Evolutionary conservation across 2,113 vertebrate species (phyloP), one percentile per base, ranked within the genome.

Genomic region (Coturnix japonica): DNA sequence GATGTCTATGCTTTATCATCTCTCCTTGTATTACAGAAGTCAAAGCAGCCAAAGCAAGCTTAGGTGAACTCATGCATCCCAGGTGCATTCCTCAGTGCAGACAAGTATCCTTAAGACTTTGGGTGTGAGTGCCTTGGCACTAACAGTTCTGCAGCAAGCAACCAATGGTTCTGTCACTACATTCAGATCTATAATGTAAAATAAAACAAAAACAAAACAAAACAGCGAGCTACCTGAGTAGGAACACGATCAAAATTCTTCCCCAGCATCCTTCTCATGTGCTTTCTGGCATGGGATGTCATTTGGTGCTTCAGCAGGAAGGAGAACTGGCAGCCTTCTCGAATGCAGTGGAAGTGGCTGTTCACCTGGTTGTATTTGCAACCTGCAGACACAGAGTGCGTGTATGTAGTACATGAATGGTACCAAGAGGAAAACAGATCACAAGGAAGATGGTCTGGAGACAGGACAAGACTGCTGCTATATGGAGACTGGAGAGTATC

Each of bases 251-350:
- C 99, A 3, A 99, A 99, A 97, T 99, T 99, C 96, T 99, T 99
- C 47, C 99, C 99, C 94, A 99, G 98, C 99, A 99, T 99, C 97
- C 99, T 98, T 61, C 99, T 98, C 99, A 99, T 99, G 98, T 99
- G 99, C 96, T 99, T 99, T 94, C 99, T 98, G 83, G 99, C 98
- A 0, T 99, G 99, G 10, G 99, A 99, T 44, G 99, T 99, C 99
- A 99, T 99, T 97, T 99, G 99, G 97, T 99, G 99, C 97, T 99
- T 99, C 77, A 99, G 99, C 91, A 99, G 98, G 98, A 99, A 99
- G 97, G 99, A 99, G 97, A 99, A 99, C 97, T 99, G 99, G 98
- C 99, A 99, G 95, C 98, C 99, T 57, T 99, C 99, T 2, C 99
- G 98, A 95, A 99, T 99, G 97, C 99, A 99, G 97, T 99, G 99